These are phyloP conservation scores for Nipponacmea schrenckii DNA, from an alignment of 2,888 invertebrate species.

Conservation along the genomic window DNA sequence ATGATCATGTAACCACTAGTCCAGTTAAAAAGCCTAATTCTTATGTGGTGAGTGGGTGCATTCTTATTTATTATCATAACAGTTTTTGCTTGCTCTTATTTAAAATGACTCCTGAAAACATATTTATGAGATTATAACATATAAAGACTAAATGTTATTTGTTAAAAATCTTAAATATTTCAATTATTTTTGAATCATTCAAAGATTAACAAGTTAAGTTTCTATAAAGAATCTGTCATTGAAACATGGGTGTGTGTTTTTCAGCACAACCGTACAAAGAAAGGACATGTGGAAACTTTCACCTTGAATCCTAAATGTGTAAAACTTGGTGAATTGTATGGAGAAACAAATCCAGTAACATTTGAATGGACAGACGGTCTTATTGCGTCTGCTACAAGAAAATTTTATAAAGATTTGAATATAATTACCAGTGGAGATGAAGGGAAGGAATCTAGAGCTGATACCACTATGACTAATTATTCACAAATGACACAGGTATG, in stretches of 20 bases:
- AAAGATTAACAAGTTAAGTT: too few species aligned
- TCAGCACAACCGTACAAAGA: constrained; percentile 55
- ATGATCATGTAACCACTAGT: constrained; percentile 22
- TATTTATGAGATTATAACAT: too few species aligned
- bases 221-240: too few species aligned
- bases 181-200: too few species aligned
- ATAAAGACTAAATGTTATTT: too few species aligned
- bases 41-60: constrained; percentile 9
- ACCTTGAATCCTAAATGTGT: constrained; percentile 67
- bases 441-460: constrained; percentile 16
- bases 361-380: constrained; percentile 68
- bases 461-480: constrained; percentile 32
- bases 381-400: constrained; percentile 63
- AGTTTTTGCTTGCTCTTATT: too few species aligned
- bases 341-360: constrained; percentile 65
- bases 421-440: constrained; percentile 27
- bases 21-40: not conserved
- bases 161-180: too few species aligned
- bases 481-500: constrained; percentile 42
- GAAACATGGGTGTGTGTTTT: not conserved
- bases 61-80: not conserved
- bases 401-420: constrained; percentile 54
- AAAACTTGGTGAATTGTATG: constrained; percentile 65
- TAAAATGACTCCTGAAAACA: too few species aligned
- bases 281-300: constrained; percentile 65